Percentiles rank a stretch among this genome's conserved stretches.
phyloP scores from a whole-genome alignment of 2,888 invertebrate species.

The Oithona nana region DNA sequence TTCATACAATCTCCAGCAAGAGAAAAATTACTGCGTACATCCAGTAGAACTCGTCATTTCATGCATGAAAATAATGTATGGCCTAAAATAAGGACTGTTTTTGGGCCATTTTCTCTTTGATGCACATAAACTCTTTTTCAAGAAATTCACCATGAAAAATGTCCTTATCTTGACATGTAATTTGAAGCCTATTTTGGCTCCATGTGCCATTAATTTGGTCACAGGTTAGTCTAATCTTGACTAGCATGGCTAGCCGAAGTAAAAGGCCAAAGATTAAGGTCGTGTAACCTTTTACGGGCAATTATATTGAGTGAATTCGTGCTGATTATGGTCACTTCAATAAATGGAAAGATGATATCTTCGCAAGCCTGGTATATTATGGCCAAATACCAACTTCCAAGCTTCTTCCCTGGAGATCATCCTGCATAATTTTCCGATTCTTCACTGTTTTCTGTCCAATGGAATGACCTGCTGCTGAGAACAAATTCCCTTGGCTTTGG shows the following conservation, averaged over 20 bases:
- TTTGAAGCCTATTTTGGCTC: too few species aligned
- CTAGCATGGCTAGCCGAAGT: neutral
- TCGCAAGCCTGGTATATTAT: neutral
- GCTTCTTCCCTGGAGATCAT: neutral
- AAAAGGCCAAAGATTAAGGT: neutral
- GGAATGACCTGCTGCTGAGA: neutral
- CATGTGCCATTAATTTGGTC: too few species aligned
- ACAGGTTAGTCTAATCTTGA: too few species aligned
- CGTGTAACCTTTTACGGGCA: neutral
- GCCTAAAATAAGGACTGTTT: too few species aligned
- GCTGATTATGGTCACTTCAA: neutral
- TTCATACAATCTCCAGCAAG: too few species aligned
- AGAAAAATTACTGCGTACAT: too few species aligned
- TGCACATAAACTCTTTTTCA: too few species aligned
- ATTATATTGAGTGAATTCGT: neutral
- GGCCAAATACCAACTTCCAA: neutral
- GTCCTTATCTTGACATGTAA: too few species aligned
- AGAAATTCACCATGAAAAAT: too few species aligned
- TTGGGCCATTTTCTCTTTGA: too few species aligned
- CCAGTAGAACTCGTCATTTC: too few species aligned
- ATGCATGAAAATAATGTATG: too few species aligned
- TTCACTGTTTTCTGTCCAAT: neutral
- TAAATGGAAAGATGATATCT: neutral
- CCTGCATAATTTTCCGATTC: neutral
- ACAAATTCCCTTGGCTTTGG: neutral